A percentile compares a stretch with the other conserved stretches of the same genome.
phyloP scores from a whole-genome alignment of 2,113 vertebrate genomes.

The Natator depressus region DNA sequence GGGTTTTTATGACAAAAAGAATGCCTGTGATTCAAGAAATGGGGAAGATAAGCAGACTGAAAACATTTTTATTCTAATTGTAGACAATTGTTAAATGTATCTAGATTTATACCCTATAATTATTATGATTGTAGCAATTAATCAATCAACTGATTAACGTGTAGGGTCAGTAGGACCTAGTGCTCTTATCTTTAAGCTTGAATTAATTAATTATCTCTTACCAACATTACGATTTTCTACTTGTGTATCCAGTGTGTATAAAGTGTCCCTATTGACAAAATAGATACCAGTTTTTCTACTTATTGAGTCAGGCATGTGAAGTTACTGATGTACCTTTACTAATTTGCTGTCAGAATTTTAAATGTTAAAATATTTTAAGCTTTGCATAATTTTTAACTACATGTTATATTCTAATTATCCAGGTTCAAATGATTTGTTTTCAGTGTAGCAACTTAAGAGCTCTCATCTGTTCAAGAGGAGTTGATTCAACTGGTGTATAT shows the following conservation, averaged over 20 bases:
- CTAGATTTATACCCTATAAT: conserved; percentile 81
- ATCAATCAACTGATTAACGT: conserved; percentile 86
- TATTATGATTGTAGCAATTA: conserved; percentile 87
- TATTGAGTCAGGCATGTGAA: conserved; percentile 63
- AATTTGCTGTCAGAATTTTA: conserved; percentile 76
- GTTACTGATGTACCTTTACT: conserved; percentile 59
- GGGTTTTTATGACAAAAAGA: conserved; percentile 68
- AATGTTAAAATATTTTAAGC: conserved; percentile 76
- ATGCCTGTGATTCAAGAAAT: conserved; percentile 72
- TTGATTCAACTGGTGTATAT: conserved; percentile 60
- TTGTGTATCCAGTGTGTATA: conserved; percentile 65
- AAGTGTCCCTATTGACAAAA: conserved; percentile 72
- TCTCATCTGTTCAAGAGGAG: conserved; percentile 69
- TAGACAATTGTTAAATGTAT: conserved; percentile 81
- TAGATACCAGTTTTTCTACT: conserved; percentile 38
- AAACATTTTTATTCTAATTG: conserved; percentile 77
- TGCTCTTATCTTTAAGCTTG: conserved; percentile 80
- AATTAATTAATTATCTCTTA: conserved; percentile 84
- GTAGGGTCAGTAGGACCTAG: conserved; percentile 77
- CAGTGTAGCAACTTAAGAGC: conserved; percentile 58
- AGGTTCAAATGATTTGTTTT: conserved; percentile 76
- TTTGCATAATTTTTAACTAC: conserved; percentile 73
- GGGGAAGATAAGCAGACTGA: conserved; percentile 76
- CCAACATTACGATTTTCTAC: conserved; percentile 81
- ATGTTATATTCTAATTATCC: conserved; percentile 71